Conservation (phyloP, 2,888 invertebrate genomes). For the Eurois occulta region DNA sequence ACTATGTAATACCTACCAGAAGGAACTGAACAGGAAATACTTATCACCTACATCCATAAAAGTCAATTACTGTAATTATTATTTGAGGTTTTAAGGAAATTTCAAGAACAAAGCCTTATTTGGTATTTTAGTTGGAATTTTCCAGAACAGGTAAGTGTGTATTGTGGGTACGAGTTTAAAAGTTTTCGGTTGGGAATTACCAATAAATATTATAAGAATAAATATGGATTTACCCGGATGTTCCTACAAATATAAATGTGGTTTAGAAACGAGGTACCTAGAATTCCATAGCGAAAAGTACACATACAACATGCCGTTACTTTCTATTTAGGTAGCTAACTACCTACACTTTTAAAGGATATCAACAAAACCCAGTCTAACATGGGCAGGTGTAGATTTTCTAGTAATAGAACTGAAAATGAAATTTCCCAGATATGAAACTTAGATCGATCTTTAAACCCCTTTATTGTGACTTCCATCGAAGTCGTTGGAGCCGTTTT, state of each 20-base stretch:
- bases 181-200: neutral
- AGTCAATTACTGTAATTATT: neutral
- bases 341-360: neutral
- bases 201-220: neutral
- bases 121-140: neutral
- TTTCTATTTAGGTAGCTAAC: neutral
- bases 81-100: conserved; percentile 10
- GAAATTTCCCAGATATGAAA: no score
- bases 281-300: neutral
- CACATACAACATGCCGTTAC: neutral
- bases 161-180: neutral
- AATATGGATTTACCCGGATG: neutral
- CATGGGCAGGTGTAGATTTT: neutral
- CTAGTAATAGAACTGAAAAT: no score
- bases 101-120: neutral
- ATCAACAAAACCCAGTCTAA: neutral
- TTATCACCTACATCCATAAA: conserved; percentile 5
- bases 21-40: conserved; percentile 5
- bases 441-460: no score
- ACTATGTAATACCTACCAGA: neutral
- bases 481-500: no score
- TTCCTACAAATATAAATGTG: neutral
- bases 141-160: neutral
- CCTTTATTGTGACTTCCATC: no score
- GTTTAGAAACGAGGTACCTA: neutral